Evolutionary conservation across 2,113 vertebrate genomes (phyloP).

Genomic region (Cebidichthys violaceus): DNA sequence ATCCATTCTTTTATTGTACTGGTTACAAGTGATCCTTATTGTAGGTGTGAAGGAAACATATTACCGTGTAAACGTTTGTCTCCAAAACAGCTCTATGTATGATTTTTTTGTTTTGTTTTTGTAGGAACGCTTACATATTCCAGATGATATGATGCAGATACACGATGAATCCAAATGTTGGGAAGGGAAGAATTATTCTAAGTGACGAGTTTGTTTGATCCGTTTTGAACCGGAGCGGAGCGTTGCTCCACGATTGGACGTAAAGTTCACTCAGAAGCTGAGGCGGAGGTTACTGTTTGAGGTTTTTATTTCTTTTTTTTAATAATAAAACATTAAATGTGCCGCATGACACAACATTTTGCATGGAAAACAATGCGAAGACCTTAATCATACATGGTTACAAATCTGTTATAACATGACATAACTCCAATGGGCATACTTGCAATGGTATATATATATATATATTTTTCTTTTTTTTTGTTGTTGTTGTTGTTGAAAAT

Average conservation of each 20-base stretch:
- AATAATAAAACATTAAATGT: slow-evolving; percentile 84
- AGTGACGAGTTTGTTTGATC: slow-evolving; percentile 15
- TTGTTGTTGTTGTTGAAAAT: slow-evolving; percentile 69
- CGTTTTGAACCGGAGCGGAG: slow-evolving; percentile 18
- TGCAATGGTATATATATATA: slow-evolving; percentile 78
- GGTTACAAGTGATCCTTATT: slow-evolving; percentile 79
- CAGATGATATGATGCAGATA: slow-evolving; percentile 60
- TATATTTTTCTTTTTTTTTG: slow-evolving; percentile 19
- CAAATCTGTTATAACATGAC: slow-evolving; percentile 82
- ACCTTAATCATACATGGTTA: slow-evolving; percentile 82
- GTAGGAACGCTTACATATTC: slow-evolving; percentile 69
- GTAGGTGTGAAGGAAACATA: slow-evolving; percentile 72
- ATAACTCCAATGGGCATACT: slow-evolving; percentile 81
- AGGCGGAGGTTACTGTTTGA: slow-evolving; percentile 70
- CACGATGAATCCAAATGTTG: slow-evolving; percentile 63
- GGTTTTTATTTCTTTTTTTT: slow-evolving; percentile 79
- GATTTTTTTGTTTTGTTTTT: slow-evolving; percentile 29
- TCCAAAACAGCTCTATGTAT: slow-evolving; percentile 71
- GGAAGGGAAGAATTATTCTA: slow-evolving; percentile 46
- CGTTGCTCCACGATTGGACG: slow-evolving; percentile 36
- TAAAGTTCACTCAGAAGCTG: slow-evolving; percentile 43
- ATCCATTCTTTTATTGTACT: slow-evolving; percentile 79
- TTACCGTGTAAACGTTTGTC: slow-evolving; percentile 72
- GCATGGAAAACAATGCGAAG: slow-evolving; percentile 82
- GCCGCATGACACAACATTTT: slow-evolving; percentile 81